Evolutionary conservation across 2,113 vertebrate genomes (phyloP).

Genomic region (Hemibates koningsi): DNA sequence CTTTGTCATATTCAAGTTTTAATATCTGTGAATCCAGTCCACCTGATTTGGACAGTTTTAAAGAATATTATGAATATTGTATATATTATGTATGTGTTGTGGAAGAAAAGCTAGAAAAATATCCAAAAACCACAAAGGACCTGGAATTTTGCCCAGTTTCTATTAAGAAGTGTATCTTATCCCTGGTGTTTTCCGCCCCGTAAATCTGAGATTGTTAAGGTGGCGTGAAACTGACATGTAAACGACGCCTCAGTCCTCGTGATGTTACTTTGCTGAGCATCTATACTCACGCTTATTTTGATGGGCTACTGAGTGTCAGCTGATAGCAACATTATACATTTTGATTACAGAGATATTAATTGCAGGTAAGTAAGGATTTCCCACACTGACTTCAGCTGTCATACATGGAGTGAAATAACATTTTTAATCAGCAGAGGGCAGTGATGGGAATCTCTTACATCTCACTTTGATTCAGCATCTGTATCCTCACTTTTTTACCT

Average conservation of each 20-base stretch:
- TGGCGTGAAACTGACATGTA: not conserved
- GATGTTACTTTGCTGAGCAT: not conserved
- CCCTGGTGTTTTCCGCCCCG: not conserved
- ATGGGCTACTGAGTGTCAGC: not conserved
- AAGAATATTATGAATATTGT: not conserved
- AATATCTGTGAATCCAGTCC: not conserved
- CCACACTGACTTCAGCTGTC: not conserved
- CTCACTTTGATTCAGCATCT: not conserved
- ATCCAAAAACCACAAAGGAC: not conserved
- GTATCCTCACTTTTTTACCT: not conserved
- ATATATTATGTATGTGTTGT: not conserved
- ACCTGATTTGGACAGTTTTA: not conserved
- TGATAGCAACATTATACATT: not conserved
- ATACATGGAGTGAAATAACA: not conserved
- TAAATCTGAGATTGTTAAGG: not conserved
- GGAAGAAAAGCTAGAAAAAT: accelerated
- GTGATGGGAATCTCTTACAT: not conserved
- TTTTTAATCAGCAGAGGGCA: not conserved
- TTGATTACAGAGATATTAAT: not conserved
- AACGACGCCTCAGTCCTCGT: not conserved
- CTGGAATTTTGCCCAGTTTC: not conserved
- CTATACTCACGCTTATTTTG: not conserved
- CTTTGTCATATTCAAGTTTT: not conserved
- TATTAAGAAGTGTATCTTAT: not conserved
- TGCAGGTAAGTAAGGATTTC: not conserved